phyloP scores from a whole-genome alignment of 2,113 vertebrate genomes.

The Myiagra hebetior region DNA sequence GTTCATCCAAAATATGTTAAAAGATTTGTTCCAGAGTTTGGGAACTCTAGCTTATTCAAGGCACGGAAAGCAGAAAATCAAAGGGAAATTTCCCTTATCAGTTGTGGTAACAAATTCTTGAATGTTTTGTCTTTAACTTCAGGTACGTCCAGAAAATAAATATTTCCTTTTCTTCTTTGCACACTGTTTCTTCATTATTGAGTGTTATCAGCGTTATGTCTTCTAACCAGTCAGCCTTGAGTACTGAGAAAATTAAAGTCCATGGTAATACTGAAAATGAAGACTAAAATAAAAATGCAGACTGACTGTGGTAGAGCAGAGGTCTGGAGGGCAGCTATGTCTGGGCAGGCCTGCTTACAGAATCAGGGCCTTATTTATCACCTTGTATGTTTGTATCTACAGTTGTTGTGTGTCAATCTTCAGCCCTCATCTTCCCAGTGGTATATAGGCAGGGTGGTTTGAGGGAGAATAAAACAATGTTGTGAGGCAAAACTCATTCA shows the following conservation, averaged over 20 bases:
- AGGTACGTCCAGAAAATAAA: background rate
- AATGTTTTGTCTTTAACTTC: background rate
- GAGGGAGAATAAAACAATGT: background rate
- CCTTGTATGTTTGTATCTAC: background rate
- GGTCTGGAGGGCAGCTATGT: background rate
- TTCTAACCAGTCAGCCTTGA: background rate
- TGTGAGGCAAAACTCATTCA: background rate
- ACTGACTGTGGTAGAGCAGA: background rate
- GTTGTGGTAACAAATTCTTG: background rate
- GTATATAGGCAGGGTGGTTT: background rate
- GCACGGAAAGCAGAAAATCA: background rate
- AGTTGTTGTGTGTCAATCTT: slow-evolving; percentile 16
- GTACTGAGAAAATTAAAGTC: background rate
- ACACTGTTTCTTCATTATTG: background rate
- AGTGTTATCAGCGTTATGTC: slow-evolving; percentile 8
- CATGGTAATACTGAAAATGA: background rate
- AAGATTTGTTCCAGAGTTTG: background rate
- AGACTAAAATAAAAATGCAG: background rate
- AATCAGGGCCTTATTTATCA: background rate
- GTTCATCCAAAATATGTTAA: background rate
- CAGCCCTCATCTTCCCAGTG: background rate
- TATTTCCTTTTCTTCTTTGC: background rate
- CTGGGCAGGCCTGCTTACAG: background rate
- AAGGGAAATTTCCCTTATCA: background rate
- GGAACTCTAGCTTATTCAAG: background rate